Conservation (phyloP, 2,113 vertebrate species). For the Megaptera novaeangliae region DNA sequence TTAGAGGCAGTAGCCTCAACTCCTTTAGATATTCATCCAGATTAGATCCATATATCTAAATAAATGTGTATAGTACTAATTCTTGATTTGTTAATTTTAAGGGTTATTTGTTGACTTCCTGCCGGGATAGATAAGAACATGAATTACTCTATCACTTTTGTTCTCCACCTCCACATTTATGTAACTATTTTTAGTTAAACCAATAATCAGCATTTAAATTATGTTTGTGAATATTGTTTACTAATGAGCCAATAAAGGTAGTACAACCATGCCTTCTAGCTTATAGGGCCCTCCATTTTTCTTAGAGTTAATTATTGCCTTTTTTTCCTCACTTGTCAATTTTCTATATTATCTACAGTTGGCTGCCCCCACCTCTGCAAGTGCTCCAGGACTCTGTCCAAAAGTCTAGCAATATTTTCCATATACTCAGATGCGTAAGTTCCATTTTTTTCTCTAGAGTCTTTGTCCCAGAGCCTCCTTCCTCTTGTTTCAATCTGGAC, state of each 20-base stretch:
- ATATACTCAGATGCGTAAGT: background rate
- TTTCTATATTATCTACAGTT: background rate
- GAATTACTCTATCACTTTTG: background rate
- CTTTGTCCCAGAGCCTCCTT: background rate
- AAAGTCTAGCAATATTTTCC: slow-evolving; percentile 25
- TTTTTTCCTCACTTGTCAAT: background rate
- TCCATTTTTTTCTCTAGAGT: background rate
- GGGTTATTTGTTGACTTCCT: background rate
- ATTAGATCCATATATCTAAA: background rate
- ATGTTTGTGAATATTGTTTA: background rate
- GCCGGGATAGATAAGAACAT: background rate
- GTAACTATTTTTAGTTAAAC: background rate
- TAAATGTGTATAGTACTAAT: background rate
- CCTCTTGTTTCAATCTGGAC: background rate
- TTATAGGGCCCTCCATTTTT: slow-evolving; percentile 3
- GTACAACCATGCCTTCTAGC: background rate
- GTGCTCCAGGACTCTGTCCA: background rate
- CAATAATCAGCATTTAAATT: background rate
- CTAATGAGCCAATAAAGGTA: background rate
- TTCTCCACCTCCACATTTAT: background rate
- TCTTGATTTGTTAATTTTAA: slow-evolving; percentile 18
- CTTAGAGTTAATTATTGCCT: background rate
- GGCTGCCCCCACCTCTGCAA: background rate
- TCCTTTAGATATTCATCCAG: background rate
- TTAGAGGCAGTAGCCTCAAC: background rate